Base-by-base conservation (phyloP, 2,113 vertebrate species). In the Macquaria australasica region DNA sequence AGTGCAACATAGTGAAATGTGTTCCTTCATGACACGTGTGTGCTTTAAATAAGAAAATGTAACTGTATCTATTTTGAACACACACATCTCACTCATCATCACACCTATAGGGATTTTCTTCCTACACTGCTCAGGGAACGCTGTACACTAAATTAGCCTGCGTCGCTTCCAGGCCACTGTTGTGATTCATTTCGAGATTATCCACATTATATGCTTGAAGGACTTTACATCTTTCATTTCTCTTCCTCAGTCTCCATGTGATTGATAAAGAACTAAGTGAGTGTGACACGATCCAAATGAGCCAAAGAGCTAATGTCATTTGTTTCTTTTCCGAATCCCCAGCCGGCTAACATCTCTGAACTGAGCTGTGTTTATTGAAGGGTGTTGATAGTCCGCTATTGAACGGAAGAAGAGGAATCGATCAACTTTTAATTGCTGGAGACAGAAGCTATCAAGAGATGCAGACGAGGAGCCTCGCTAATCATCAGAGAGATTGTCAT, bases 281-380 rank as follows among this genome's bases (percentile, higher is more conserved):
- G 31, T 39, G 71, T 72, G 78, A 87, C 78, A 79, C 69, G 20
- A 50, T 37, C 25, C 15, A 69, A 80, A 82, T 53, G 74, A 76
- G 51, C 66, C 11, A 28, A 23, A 51, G 31, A 71, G 64, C 43
- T 34, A 39, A 56, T 62, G 74, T 45, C 21, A 31, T 62, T 83
- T 79, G 71, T 77, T 83, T 76, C 8, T 79, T 68, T 82, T 53
- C 34, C 41, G 67, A 62, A 37, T 79, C 34, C 53, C 6, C 8
- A 1, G 3, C 2, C 45, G 8, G 41, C n/a, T 51, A 7, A 62
- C 55, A 34, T 3, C 31, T 12, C 23, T n/a, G 8, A 25, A 34
- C 41, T 48, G 34, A 48, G 16, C 34, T 39, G 63, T 60, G 59
- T 68, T 60, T 64, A 53, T 59, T 55, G 66, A 51, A 28, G 21